Percentiles rank a stretch among this genome's conserved stretches.
These are phyloP conservation scores for Aporrectodea caliginosa DNA, from an alignment of 1,140 invertebrate genomes.

Conservation along the genomic window DNA sequence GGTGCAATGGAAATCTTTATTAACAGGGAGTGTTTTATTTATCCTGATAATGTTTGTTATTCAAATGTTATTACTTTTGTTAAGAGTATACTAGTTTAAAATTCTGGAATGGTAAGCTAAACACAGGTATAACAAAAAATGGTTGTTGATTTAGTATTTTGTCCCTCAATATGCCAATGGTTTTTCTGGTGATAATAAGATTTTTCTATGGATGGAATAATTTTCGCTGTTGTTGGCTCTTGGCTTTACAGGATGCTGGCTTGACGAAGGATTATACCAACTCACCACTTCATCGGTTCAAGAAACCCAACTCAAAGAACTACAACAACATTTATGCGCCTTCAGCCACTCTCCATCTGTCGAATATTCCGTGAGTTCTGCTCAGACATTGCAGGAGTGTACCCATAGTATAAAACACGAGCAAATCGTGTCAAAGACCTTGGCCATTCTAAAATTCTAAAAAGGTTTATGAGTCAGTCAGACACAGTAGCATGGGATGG, in stretches of 20 bases:
- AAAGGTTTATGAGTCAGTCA: neutral
- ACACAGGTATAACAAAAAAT: neutral
- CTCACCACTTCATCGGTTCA: constrained; percentile 94
- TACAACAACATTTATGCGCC: constrained; percentile 99
- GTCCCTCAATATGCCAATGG: neutral
- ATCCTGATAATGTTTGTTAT: no score
- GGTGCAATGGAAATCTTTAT: no score
- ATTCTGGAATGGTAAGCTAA: neutral
- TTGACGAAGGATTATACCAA: constrained; percentile 96
- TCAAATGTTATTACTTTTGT: no score
- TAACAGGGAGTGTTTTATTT: no score
- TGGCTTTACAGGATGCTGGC: constrained; percentile 71
- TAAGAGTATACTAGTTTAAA: neutral
- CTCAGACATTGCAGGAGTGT: no score
- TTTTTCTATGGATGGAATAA: no score
- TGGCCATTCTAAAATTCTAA: neutral
- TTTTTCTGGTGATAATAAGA: neutral
- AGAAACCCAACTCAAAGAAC: constrained; percentile 99
- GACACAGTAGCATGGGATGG: neutral
- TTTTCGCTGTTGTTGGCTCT: no score
- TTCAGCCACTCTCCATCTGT: constrained; percentile 93
- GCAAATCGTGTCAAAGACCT: no score
- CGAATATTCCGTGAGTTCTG: constrained; percentile 91
- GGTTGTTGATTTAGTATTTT: neutral
- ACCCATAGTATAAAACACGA: no score